Evolutionary conservation across 2,113 vertebrate genomes (phyloP).

Genomic region (Leiothrix lutea): DNA sequence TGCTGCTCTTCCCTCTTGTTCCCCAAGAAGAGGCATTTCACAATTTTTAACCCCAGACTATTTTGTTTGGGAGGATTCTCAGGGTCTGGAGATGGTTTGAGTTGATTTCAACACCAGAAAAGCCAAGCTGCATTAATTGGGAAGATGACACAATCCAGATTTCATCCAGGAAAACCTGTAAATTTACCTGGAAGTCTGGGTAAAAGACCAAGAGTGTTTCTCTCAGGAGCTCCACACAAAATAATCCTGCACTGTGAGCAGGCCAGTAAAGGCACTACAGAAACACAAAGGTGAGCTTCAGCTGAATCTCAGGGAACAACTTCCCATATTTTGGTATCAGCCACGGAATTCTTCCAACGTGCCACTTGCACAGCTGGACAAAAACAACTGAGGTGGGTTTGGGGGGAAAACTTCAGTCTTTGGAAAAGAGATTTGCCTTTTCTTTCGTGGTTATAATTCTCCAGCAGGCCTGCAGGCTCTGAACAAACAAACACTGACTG

Average conservation of each 20-base stretch:
- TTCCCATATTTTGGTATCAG: fast-evolving
- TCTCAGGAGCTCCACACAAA: neutral
- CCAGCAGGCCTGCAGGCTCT: fast-evolving
- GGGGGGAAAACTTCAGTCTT: neutral
- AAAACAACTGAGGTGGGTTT: neutral
- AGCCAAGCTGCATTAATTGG: neutral
- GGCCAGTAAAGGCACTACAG: neutral
- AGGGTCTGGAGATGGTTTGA: fast-evolving
- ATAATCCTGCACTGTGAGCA: neutral
- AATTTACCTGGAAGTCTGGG: neutral
- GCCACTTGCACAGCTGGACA: neutral
- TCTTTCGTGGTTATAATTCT: neutral
- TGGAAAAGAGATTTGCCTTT: neutral
- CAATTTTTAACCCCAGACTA: neutral
- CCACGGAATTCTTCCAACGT: fast-evolving
- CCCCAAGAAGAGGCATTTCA: neutral
- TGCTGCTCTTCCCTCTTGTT: fast-evolving
- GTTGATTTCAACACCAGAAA: neutral
- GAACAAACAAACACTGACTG: neutral
- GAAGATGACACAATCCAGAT: neutral
- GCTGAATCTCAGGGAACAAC: neutral
- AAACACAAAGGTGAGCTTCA: neutral
- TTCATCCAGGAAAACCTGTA: neutral
- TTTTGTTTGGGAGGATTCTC: neutral
- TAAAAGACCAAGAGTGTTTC: neutral